Evolutionary conservation across 2,113 vertebrate genomes (phyloP).

Genomic region (Fregata magnificens): DNA sequence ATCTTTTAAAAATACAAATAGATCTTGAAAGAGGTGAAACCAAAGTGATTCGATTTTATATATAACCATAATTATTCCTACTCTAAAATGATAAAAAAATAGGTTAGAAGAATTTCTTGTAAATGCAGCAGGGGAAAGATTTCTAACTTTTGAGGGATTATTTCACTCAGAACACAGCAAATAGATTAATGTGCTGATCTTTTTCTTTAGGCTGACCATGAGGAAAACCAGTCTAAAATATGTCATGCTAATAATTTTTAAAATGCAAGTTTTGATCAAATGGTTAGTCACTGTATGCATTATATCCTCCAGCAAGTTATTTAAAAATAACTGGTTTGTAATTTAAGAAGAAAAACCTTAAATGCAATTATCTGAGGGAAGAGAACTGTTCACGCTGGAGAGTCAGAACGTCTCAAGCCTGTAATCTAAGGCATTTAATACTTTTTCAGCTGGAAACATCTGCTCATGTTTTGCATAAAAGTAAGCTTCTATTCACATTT

Average conservation of each 20-base stretch:
- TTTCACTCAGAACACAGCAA: not conserved
- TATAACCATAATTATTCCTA: not conserved
- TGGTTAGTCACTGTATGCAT: not conserved
- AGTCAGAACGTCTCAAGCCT: not conserved
- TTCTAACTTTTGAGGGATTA: not conserved
- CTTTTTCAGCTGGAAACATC: not conserved
- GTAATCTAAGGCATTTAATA: not conserved
- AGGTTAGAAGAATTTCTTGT: not conserved
- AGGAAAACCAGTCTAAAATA: conserved; percentile 17
- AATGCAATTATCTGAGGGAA: conserved; percentile 7
- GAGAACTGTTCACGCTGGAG: not conserved
- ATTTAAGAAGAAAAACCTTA: conserved; percentile 26
- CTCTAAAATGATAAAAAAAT: not conserved
- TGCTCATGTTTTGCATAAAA: not conserved
- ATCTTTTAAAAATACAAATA: not conserved
- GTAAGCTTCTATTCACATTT: not conserved
- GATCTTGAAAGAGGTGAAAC: not conserved
- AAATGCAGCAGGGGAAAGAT: not conserved
- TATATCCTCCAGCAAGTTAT: not conserved
- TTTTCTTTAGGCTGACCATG: not conserved
- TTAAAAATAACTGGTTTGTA: not conserved
- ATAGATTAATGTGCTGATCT: not conserved
- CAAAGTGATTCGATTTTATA: not conserved
- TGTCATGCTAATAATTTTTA: not conserved
- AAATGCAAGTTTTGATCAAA: not conserved